These are phyloP conservation scores for Frankliniella fusca DNA, from an alignment of 2,888 invertebrate genomes.

Conservation along the genomic window DNA sequence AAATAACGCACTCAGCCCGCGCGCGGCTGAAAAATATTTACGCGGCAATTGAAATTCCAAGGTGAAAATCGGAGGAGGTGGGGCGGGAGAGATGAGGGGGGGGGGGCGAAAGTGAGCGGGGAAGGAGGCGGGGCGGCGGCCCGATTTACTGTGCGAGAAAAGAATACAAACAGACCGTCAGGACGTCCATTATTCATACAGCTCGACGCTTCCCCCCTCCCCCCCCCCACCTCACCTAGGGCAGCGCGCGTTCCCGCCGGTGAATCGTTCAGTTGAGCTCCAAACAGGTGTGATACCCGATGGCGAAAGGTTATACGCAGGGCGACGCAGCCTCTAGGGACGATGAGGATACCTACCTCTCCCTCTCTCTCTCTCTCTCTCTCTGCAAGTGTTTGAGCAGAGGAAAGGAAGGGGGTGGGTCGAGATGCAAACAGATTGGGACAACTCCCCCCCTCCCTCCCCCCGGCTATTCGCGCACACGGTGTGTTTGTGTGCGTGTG, in stretches of 20 bases:
- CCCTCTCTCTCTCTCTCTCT: neutral
- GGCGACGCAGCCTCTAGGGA: too few relatives aligned
- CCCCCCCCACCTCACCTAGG: neutral
- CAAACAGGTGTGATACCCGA: neutral
- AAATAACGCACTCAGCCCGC: too few relatives aligned
- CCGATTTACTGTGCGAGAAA: too few relatives aligned
- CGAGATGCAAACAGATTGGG: neutral
- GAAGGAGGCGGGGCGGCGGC: too few relatives aligned
- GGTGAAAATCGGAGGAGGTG: too few relatives aligned
- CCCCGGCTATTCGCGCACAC: neutral
- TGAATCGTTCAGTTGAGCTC: neutral
- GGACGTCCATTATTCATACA: too few relatives aligned
- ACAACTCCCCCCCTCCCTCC: neutral
- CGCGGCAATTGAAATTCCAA: too few relatives aligned
- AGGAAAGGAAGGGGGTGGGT: neutral
- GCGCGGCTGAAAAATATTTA: too few relatives aligned
- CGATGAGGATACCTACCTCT: neutral
- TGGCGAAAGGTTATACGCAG: neutral
- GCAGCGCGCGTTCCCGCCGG: neutral
- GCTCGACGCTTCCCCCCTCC: too few relatives aligned
- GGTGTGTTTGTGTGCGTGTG: neutral
- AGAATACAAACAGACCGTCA: too few relatives aligned
- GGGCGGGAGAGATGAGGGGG: too few relatives aligned
- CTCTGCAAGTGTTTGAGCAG: neutral
- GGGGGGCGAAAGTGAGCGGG: too few relatives aligned